Evolutionary conservation across 2,797 vertebrate genomes (phyloP).

Genomic region (Orientallactaga sibirica): DNA sequence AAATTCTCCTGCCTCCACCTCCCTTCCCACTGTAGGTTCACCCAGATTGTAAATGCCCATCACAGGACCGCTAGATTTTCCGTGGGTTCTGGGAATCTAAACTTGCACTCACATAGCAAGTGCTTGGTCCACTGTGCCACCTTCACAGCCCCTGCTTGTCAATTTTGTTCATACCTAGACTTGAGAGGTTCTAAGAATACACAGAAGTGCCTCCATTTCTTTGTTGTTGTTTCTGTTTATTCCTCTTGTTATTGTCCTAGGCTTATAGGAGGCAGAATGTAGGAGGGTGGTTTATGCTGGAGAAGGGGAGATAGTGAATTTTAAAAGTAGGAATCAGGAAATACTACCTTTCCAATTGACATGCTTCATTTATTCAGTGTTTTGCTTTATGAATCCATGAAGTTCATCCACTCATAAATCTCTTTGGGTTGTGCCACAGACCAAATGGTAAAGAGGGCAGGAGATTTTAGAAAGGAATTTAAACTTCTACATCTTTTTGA

Average conservation of each 20-base stretch:
- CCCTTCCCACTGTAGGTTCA: no score
- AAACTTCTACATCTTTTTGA: neutral
- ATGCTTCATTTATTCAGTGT: neutral
- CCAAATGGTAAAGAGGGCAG: neutral
- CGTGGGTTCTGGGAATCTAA: no score
- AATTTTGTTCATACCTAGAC: neutral
- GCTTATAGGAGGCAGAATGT: neutral
- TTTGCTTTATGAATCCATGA: neutral
- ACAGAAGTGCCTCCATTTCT: neutral
- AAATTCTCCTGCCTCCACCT: no score
- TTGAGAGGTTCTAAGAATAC: constrained; percentile 26
- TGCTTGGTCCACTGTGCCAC: no score
- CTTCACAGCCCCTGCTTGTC: neutral
- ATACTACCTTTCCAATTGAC: neutral
- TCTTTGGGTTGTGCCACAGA: neutral
- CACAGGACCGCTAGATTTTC: no score
- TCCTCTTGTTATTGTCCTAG: neutral
- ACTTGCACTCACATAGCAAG: no score
- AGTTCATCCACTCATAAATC: neutral
- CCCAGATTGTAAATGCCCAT: no score
- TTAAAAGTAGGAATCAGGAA: neutral
- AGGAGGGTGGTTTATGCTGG: neutral
- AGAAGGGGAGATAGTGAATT: neutral
- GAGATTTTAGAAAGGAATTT: constrained; percentile 15
- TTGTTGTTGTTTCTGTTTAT: neutral